phyloP scores from a whole-genome alignment of 1,140 invertebrate species.

The Drosophila fuyamai region DNA sequence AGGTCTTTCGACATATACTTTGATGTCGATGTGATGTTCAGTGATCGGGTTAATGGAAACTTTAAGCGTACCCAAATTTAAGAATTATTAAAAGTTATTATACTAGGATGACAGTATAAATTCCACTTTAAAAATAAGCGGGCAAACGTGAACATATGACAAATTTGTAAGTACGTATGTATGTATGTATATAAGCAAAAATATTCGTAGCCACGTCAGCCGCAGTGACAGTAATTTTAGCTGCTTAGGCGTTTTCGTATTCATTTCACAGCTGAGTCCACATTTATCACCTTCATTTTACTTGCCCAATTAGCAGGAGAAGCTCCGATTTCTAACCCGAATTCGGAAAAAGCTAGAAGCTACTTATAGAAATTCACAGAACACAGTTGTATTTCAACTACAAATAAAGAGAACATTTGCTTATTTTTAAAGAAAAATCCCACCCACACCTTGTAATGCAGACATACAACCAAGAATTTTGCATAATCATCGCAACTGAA shows the following conservation, averaged over 20 bases:
- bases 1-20: slow-evolving; percentile 12
- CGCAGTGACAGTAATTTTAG: slow-evolving; percentile 15
- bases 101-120: not conserved
- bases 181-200: not conserved
- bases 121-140: slow-evolving; percentile 15
- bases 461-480: slow-evolving; percentile 31
- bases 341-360: slow-evolving; percentile 27
- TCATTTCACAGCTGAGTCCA: slow-evolving; percentile 12
- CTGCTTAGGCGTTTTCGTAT: slow-evolving; percentile 19
- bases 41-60: slow-evolving; percentile 30
- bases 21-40: slow-evolving; percentile 2
- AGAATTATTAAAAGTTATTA: slow-evolving; percentile 22
- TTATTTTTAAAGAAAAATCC: slow-evolving; percentile 3
- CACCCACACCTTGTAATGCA: slow-evolving; percentile 28
- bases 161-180: not conserved
- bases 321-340: slow-evolving; percentile 41
- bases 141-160: slow-evolving; percentile 13
- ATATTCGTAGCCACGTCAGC: slow-evolving; percentile 32
- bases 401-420: slow-evolving; percentile 12
- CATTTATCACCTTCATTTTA: slow-evolving; percentile 8
- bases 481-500: slow-evolving; percentile 36
- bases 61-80: not conserved
- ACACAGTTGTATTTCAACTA: not conserved
- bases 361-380: slow-evolving; percentile 20
- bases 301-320: slow-evolving; percentile 50